These are phyloP conservation scores for Cataglyphis hispanica DNA, from an alignment of 1,140 invertebrate species.

Conservation along the genomic window DNA sequence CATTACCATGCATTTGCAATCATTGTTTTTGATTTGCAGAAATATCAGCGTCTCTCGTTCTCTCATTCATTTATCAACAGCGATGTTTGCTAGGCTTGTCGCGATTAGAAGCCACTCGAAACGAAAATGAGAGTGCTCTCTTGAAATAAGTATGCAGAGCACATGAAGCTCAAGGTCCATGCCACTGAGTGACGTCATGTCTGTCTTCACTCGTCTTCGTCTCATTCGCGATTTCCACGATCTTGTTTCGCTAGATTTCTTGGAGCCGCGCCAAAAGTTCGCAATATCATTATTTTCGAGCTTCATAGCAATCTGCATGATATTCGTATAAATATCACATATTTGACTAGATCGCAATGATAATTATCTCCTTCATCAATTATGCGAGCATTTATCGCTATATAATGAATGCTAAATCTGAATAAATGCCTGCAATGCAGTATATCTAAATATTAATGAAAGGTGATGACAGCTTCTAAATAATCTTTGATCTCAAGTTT, in stretches of 20 bases:
- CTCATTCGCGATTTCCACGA: conserved; percentile 50
- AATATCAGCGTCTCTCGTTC: conserved; percentile 18
- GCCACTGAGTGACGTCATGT: conserved; percentile 65
- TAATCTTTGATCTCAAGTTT: background rate
- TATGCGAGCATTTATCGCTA: background rate
- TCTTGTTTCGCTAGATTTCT: conserved; percentile 60
- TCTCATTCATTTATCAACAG: conserved; percentile 18
- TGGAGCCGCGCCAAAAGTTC: conserved; percentile 64
- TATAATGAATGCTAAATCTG: background rate
- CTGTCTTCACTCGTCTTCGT: conserved; percentile 35
- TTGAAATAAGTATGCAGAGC: conserved; percentile 65
- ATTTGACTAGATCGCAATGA: conserved; percentile 1
- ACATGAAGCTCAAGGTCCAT: conserved; percentile 68
- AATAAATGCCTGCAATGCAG: background rate
- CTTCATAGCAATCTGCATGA: background rate
- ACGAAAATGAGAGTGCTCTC: conserved; percentile 75
- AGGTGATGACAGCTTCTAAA: background rate
- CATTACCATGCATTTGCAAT: conserved; percentile 30
- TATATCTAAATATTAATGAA: background rate
- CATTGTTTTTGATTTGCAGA: conserved; percentile 49
- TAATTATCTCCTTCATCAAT: background rate
- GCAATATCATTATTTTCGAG: background rate
- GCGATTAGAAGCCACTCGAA: conserved; percentile 61
- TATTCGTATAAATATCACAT: background rate
- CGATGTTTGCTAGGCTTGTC: background rate